Evolutionary conservation across 2,113 vertebrate species (phyloP), one percentile per base, ranked within the genome.

Genomic region (Cololabis saira): DNA sequence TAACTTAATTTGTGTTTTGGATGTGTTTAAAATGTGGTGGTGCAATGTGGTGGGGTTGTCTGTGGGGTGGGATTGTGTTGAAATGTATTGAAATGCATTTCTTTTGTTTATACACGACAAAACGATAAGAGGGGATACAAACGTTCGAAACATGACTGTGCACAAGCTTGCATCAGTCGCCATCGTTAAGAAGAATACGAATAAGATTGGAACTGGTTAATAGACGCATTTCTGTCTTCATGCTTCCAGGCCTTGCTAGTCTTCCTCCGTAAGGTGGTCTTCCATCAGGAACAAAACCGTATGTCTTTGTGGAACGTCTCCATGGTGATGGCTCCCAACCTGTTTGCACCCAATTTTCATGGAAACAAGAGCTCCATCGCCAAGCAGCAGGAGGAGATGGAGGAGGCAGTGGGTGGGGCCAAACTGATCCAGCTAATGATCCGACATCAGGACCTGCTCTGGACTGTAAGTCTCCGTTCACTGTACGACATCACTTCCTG

Each of bases 231-330:
- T 1, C 10, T 44, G 43, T 57, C 62, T 69, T 58, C 16, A 19
- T 70, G 60, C 37, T 56, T 49, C 44, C 83, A 99, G 98, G 98
- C 93, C 16, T 90, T 99, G 72, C 87, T 99, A 87, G 90, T 91
- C 56, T 99, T 98, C 89, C 93, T 99, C 52, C 93, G 92, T 53
- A 95, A 97, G 76, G 96, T 99, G 50, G 95, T 97, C 45, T 93
- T 92, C 64, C 94, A 95, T 12, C 95, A 98, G 81, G 94, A 94
- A n/a, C 95, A 95, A 81, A 99, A 99, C 87, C 93, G 96, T 53
- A 99, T 99, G 98, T 97, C 92, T 69, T 45, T 98, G 69, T 98
- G 97, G 95, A 99, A 99, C 1, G 97, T 99, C 48, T 97, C 97
- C 49, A 98, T 98, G 87, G 94, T 99, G 10, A 95, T 99, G 78